Base-by-base conservation (phyloP, 2,888 invertebrate genomes). In the Troides helena region DNA sequence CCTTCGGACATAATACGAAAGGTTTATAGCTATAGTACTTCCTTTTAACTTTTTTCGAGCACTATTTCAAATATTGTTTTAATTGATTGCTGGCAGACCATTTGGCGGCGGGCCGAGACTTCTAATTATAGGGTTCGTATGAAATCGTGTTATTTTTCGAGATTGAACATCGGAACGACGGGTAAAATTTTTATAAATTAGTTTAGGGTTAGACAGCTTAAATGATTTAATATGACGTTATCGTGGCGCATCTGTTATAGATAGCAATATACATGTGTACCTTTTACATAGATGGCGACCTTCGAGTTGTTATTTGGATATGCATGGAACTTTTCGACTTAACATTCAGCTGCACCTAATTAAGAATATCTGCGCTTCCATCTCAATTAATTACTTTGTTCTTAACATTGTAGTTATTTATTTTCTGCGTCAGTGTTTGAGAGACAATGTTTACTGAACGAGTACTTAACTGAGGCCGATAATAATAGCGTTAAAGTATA, bases 1-100 rank as follows among this genome's bases (percentile, higher is more conserved):
- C 72, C 76, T 71, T 78, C 80, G 81, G 82, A 80, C 81, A 86
- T 86, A 85, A 89, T 79, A 87, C 81, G 81, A 83, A 86, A 87
- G 86, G 87, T 89, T 91, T 90, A 89, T 89, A 84, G 86, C 85
- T 81, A 78, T 80, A 85, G 84, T 83, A 85, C 85, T 87, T 85
- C 88, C 87, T 86, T 89, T 90, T 86, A 82, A 81, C 81, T 88
- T 90, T 90, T 91, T 88, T 80, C 83, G 79, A 82, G 83, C 87
- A 89, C 87, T 87, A 90, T 91, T 90, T 89, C 89, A 91, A 92
- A 92, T 92, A 92, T 92, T 91, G 91, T 90, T 90, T 90, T 90
- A 91, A 91, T 91, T 89, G 90, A 90, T 90, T 89, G 90, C 89
- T 82, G 83, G 85, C 85, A 90, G 90, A 90, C 88, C 87, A 86